phyloP scores from a whole-genome alignment of 2,888 invertebrate genomes.

The Xestia sexstrigata region DNA sequence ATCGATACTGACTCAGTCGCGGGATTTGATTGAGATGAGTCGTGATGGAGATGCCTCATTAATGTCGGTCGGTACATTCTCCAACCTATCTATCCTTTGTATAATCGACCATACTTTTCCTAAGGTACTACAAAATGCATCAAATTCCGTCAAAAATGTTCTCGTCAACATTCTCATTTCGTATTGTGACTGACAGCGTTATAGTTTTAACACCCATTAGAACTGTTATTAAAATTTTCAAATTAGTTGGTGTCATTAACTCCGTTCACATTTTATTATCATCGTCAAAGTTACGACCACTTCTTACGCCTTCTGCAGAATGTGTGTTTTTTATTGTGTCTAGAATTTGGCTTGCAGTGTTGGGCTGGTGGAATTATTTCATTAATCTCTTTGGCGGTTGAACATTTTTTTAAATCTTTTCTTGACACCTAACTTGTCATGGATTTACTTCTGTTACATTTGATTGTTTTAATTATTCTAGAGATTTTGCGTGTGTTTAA shows the following conservation, averaged over 20 bases:
- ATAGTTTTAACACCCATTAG: slow-evolving; percentile 41
- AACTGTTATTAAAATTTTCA: slow-evolving; percentile 37
- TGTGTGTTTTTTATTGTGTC: slow-evolving; percentile 60
- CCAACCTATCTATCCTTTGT: slow-evolving; percentile 66
- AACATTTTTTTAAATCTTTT: slow-evolving; percentile 64
- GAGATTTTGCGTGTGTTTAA: slow-evolving; percentile 33
- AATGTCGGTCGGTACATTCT: slow-evolving; percentile 78
- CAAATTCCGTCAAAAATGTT: slow-evolving; percentile 31
- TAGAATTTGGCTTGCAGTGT: slow-evolving; percentile 47
- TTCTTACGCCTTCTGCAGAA: slow-evolving; percentile 44
- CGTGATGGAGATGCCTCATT: slow-evolving; percentile 84
- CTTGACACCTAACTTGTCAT: slow-evolving; percentile 56
- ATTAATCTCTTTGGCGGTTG: slow-evolving; percentile 60
- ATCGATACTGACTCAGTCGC: slow-evolving; percentile 86
- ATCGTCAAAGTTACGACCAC: slow-evolving; percentile 56
- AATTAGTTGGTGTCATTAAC: slow-evolving; percentile 58
- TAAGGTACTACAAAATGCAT: slow-evolving; percentile 34
- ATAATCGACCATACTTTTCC: slow-evolving; percentile 60
- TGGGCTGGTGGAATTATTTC: slow-evolving; percentile 45
- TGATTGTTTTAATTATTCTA: slow-evolving; percentile 61
- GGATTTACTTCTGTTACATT: slow-evolving; percentile 41
- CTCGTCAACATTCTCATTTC: slow-evolving; percentile 21
- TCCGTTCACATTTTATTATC: slow-evolving; percentile 60
- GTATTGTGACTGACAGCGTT: slow-evolving; percentile 41
- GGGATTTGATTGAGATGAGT: slow-evolving; percentile 84